Percentiles rank a stretch among this genome's conserved stretches.
Conservation (phyloP, 23 tunicate genomes). For the Ciona savignyi region DNA sequence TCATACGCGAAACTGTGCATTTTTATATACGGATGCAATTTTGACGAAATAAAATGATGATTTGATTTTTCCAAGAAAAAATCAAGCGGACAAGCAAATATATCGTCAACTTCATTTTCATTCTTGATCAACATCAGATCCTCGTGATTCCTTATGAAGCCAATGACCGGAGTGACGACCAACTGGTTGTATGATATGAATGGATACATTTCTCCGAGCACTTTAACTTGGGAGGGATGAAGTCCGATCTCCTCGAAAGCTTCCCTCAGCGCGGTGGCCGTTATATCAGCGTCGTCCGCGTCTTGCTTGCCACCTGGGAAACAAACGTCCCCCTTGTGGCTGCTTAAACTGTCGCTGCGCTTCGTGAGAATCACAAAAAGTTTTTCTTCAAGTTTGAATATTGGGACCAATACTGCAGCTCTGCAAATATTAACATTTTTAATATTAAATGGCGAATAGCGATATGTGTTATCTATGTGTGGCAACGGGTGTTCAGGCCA, state of each 20-base stretch:
- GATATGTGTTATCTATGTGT: too few species aligned
- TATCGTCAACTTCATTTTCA: conserved; percentile 31
- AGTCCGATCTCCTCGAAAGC: conserved; percentile 32
- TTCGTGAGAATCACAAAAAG: not conserved
- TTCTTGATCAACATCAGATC: conserved; percentile 12
- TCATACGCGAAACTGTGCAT: too few species aligned
- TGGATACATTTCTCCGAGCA: conserved; percentile 14
- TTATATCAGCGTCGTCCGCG: conserved; percentile 12
- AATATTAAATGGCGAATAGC: too few species aligned
- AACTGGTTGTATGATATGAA: not conserved
- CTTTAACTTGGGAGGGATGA: conserved; percentile 5
- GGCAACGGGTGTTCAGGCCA: too few species aligned
- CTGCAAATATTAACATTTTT: too few species aligned
- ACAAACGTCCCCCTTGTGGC: not conserved
- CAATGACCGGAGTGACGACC: conserved; percentile 25
- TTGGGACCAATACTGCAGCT: too few species aligned
- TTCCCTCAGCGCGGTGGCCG: conserved; percentile 23
- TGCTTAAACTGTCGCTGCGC: not conserved
- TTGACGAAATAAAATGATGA: too few species aligned
- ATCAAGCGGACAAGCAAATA: conserved; percentile 48
- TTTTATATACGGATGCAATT: too few species aligned
- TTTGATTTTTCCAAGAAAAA: too few species aligned
- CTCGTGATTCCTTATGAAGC: conserved; percentile 11
- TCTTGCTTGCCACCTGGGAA: conserved; percentile 31
- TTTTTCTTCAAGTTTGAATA: too few species aligned